Evolutionary conservation across 2,888 invertebrate genomes (phyloP).

Genomic region (Norana najaformis): DNA sequence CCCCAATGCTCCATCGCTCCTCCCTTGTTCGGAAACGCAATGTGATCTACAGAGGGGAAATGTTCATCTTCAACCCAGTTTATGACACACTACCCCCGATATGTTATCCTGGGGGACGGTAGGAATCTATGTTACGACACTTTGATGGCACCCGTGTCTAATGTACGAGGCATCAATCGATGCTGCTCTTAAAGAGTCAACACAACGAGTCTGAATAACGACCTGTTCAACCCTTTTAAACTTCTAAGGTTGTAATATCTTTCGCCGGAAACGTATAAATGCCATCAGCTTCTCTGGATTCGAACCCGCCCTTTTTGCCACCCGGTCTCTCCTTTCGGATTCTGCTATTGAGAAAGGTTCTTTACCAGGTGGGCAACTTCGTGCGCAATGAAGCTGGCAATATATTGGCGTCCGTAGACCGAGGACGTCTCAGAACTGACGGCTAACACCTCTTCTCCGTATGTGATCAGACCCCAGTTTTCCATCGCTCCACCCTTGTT

Average conservation of each 20-base stretch:
- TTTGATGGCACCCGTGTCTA: background rate
- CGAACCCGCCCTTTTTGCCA: background rate
- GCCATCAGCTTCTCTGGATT: background rate
- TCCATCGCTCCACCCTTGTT: conserved; percentile 41
- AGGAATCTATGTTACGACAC: background rate
- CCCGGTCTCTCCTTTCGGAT: background rate
- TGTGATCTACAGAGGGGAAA: conserved; percentile 36
- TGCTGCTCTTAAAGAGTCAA: no score
- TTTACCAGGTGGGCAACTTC: conserved; percentile 37
- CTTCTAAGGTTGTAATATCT: background rate
- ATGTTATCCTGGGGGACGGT: no score
- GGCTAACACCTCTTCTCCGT: conserved; percentile 32
- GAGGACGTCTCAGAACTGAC: conserved; percentile 22
- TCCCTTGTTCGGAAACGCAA: conserved; percentile 37
- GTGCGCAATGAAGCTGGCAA: conserved; percentile 32
- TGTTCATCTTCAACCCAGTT: background rate
- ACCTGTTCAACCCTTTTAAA: background rate
- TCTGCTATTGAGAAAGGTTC: background rate
- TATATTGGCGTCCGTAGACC: background rate
- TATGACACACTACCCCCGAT: background rate
- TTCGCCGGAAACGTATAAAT: background rate
- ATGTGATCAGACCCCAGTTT: conserved; percentile 40
- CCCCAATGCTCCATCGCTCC: conserved; percentile 44
- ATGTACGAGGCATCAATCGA: background rate
- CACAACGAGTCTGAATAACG: no score